Evolutionary conservation across 1,140 invertebrate species (phyloP).

Genomic region (Acromyrmex heyeri): DNA sequence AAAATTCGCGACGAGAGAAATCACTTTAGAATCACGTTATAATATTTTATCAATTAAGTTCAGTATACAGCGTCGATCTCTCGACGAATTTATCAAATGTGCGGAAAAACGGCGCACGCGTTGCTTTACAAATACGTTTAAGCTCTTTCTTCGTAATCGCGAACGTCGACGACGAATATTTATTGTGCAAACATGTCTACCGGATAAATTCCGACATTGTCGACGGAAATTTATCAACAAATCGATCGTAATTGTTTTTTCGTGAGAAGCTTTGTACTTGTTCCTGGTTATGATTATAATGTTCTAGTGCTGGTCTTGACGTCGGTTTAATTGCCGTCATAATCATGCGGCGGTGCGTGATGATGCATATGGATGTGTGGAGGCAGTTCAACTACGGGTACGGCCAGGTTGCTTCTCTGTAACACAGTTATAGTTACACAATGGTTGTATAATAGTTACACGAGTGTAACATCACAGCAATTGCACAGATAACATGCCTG

Average conservation of each 20-base stretch:
- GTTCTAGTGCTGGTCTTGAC: constrained; percentile 1
- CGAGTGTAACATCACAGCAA: not conserved
- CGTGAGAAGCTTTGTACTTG: constrained; percentile 53
- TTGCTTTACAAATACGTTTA: constrained; percentile 37
- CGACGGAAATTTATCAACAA: not conserved
- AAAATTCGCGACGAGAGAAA: constrained; percentile 36
- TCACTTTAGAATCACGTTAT: constrained; percentile 13
- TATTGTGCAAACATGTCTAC: constrained; percentile 43
- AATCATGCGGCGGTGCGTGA: constrained; percentile 80
- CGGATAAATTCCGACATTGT: constrained; percentile 7
- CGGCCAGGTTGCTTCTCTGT: constrained; percentile 84
- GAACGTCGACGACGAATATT: constrained; percentile 2
- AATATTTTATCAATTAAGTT: constrained; percentile 35
- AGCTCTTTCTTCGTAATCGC: constrained; percentile 45
- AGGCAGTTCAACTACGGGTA: constrained; percentile 83
- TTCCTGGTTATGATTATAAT: constrained; percentile 16
- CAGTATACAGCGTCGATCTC: constrained; percentile 3
- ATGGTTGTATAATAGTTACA: not conserved
- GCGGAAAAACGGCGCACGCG: constrained; percentile 29
- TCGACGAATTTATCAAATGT: constrained; percentile 41
- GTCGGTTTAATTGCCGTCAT: constrained; percentile 76
- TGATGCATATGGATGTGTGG: constrained; percentile 85
- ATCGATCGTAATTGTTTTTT: constrained; percentile 10
- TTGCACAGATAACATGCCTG: not conserved
- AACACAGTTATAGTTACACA: constrained; percentile 43